phyloP scores from a whole-genome alignment of 2,888 invertebrate species.

The Spodoptera exigua region DNA sequence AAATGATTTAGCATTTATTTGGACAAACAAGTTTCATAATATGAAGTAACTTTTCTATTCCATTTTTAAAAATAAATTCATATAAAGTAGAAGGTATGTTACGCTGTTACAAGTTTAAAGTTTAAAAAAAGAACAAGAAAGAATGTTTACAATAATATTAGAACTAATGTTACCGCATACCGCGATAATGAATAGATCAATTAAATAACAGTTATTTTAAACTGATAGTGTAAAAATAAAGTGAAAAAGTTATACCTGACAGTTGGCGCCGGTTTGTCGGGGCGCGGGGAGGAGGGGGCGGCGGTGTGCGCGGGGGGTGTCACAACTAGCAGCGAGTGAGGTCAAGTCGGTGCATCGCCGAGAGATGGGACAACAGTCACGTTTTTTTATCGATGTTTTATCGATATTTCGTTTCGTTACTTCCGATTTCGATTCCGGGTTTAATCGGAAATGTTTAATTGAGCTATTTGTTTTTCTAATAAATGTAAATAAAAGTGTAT shows the following conservation, averaged over 20 bases:
- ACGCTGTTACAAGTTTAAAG: too few relatives aligned
- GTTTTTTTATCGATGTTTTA: conserved; percentile 25
- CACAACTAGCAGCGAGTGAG: conserved; percentile 72
- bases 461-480: too few relatives aligned
- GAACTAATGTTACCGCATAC: background rate
- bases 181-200: conserved; percentile 33
- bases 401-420: too few relatives aligned
- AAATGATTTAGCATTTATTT: too few relatives aligned
- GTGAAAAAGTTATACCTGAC: conserved; percentile 65
- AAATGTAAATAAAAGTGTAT: too few relatives aligned
- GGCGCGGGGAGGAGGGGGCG: conserved; percentile 60
- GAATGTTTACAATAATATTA: conserved; percentile 22
- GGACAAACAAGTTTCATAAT: background rate
- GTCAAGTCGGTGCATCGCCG: conserved; percentile 79
- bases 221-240: conserved; percentile 53
- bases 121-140: background rate
- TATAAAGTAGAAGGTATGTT: background rate
- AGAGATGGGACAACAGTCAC: conserved; percentile 58
- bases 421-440: too few relatives aligned
- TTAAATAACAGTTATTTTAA: conserved; percentile 52
- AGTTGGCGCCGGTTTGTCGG: conserved; percentile 81
- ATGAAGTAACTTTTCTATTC: background rate
- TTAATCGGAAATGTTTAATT: too few relatives aligned
- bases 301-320: conserved; percentile 60
- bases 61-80: background rate